A percentile compares a stretch with the other conserved stretches of the same genome.
Conservation (phyloP, 1,140 invertebrate genomes). For the Phocides pigmalion region DNA sequence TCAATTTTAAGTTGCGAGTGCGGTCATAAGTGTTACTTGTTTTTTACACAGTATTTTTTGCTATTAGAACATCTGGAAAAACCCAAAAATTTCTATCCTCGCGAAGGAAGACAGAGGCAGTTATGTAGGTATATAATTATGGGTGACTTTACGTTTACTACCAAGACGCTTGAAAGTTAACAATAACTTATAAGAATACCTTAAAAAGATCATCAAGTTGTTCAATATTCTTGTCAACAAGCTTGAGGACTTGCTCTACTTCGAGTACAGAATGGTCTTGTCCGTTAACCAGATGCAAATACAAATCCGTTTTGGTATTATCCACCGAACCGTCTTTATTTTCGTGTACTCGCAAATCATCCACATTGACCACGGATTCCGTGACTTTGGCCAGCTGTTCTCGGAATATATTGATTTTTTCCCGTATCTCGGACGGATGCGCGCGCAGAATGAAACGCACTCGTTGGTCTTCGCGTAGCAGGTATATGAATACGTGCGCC, state of each 20-base stretch:
- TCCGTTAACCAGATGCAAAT: conserved; percentile 95
- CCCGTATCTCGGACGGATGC: conserved; percentile 93
- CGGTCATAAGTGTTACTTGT: too few species aligned
- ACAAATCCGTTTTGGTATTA: conserved; percentile 96
- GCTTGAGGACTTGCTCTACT: conserved; percentile 91
- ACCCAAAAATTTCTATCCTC: too few species aligned
- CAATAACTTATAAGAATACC: conserved; percentile 68
- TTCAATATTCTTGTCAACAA: conserved; percentile 96
- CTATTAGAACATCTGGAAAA: too few species aligned
- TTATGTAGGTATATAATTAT: too few species aligned
- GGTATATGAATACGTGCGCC: conserved; percentile 94
- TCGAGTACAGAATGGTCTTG: conserved; percentile 96
- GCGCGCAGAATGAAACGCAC: conserved; percentile 96
- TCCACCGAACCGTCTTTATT: conserved; percentile 96
- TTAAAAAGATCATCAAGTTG: conserved; percentile 95
- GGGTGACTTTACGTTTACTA: too few species aligned
- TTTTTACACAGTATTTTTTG: too few species aligned
- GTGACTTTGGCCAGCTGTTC: conserved; percentile 92
- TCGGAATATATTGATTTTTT: conserved; percentile 91
- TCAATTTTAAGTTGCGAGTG: too few species aligned
- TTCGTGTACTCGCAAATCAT: conserved; percentile 96
- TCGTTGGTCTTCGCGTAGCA: conserved; percentile 96
- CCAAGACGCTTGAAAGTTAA: too few species aligned
- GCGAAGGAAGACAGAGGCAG: too few species aligned
- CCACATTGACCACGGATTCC: conserved; percentile 95